These are phyloP conservation scores for Dromococcyx pavoninus DNA, from an alignment of 2,797 vertebrate genomes.

Conservation along the genomic window DNA sequence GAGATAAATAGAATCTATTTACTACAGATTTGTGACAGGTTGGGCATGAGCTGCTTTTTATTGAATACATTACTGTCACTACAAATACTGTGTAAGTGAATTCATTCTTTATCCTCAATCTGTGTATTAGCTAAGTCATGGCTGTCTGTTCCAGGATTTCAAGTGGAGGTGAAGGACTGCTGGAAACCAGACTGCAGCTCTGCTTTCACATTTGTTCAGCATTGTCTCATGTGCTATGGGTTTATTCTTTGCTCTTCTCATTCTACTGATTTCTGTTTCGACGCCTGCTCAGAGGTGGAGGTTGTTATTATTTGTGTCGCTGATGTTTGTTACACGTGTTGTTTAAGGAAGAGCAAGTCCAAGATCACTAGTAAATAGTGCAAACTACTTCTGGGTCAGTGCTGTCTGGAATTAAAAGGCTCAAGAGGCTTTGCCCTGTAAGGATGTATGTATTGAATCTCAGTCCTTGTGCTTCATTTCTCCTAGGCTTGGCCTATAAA, in stretches of 20 bases:
- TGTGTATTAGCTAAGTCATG: not conserved
- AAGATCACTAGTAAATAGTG: not conserved
- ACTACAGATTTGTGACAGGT: not conserved
- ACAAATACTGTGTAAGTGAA: not conserved
- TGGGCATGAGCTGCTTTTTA: not conserved
- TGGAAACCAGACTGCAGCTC: not conserved
- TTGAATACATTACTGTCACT: conserved; percentile 15
- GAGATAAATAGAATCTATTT: conserved; percentile 15
- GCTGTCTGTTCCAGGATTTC: not conserved
- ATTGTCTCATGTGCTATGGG: fast-evolving
- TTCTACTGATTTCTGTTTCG: not conserved
- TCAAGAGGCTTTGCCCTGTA: not conserved
- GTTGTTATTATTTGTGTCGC: not conserved
- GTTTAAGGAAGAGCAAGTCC: not conserved
- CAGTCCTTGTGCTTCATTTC: not conserved
- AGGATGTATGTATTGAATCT: not conserved
- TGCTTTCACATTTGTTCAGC: not conserved
- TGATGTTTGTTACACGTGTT: not conserved
- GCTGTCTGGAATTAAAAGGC: not conserved
- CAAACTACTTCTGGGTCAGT: not conserved
- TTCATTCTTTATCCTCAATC: not conserved
- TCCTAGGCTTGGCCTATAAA: not conserved
- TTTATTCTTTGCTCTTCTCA: not conserved
- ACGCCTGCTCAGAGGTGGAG: not conserved
- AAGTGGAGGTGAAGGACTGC: not conserved